Base-by-base conservation (phyloP, 2,888 invertebrate genomes). In the Acleris sparsana region DNA sequence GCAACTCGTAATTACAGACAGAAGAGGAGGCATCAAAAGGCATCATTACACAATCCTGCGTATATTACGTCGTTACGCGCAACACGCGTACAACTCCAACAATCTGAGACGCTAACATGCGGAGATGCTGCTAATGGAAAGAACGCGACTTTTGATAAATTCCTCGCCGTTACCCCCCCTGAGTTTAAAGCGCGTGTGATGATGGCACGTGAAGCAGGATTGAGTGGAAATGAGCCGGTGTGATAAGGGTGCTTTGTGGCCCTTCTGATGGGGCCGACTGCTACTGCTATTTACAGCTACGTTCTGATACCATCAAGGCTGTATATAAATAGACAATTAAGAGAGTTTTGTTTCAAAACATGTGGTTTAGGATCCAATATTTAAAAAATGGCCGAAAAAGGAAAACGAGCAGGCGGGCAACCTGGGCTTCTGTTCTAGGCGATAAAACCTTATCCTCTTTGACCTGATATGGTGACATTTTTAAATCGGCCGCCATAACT, bases 81-180 rank as follows among this genome's bases (percentile, higher is more conserved):
- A 80, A 84, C 86, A 84, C 82, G 72, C 74, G 77, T 76, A 77
- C 77, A 80, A 80, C 58, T 58, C 44, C 62, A 29, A 62, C 65
- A 69, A 83, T 78, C 80, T 79, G 81, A 87, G 89, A 90, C 88
- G 89, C 89, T 87, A 87, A 61, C 60, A 65, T 55, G 51, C 39
- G 48, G 48, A 89, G 88, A 88, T 82, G 86, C 74, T 82, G 81
- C 85, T 89, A 91, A 92, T 89, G 89, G 84, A 86, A 88, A 84
- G 86, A 88, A 88, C 84, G 83, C 77, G 86, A 80, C 80, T 86
- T 84, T 89, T 90, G 87, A 91, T 88, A 89, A 88, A 89, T 89
- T 80, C 73, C 61, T 70, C 73, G 80, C 82, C 83, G 78, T 84
- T 84, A 79, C 78, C 77, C 79, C 80, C 74, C 72, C 75, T 72